These are phyloP conservation scores for Eurytoma californica DNA, from an alignment of 2,888 invertebrate species.

Conservation along the genomic window DNA sequence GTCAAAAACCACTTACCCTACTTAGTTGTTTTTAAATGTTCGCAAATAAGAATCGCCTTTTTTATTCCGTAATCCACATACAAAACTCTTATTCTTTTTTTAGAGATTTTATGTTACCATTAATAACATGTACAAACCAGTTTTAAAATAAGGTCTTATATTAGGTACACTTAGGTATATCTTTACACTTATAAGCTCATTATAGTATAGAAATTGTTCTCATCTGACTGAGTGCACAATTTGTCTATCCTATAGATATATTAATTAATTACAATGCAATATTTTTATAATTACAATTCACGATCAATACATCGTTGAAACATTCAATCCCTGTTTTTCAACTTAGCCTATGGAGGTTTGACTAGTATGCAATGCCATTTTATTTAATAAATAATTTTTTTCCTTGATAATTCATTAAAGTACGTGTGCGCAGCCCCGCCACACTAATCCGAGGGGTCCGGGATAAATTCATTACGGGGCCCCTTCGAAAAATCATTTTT, in stretches of 20 bases:
- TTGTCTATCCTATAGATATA: constrained; percentile 52
- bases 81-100: constrained; percentile 30
- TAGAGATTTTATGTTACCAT: constrained; percentile 52
- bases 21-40: background rate
- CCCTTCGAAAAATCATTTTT: too few species aligned
- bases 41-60: constrained; percentile 16
- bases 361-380: constrained; percentile 67
- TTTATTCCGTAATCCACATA: constrained; percentile 45
- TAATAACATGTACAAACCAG: constrained; percentile 59
- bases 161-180: constrained; percentile 74
- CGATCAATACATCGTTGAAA: constrained; percentile 61
- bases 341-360: constrained; percentile 67
- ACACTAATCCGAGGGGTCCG: too few species aligned
- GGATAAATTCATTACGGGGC: too few species aligned
- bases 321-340: constrained; percentile 68
- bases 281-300: constrained; percentile 54
- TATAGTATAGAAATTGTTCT: constrained; percentile 70
- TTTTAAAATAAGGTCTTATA: constrained; percentile 69
- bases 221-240: constrained; percentile 60
- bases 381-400: constrained; percentile 56
- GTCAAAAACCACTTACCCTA: background rate
- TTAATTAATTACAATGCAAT: constrained; percentile 54
- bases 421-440: constrained; percentile 23
- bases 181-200: constrained; percentile 75
- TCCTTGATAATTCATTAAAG: constrained; percentile 43